These are phyloP conservation scores for Phragmatobia fuliginosa DNA, from an alignment of 2,888 invertebrate genomes.

Conservation along the genomic window DNA sequence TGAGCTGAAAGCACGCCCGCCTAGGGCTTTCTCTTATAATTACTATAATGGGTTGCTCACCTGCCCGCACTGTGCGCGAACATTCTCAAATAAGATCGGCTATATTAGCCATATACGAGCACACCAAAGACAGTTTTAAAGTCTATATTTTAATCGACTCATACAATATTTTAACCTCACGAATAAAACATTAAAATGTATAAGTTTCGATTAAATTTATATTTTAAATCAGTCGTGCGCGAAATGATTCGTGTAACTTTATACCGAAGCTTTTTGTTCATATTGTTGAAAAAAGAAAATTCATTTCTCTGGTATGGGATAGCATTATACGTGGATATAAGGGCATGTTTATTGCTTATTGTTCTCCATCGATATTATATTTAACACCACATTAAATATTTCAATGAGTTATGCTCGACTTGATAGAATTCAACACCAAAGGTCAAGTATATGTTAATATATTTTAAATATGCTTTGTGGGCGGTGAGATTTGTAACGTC, in stretches of 20 bases:
- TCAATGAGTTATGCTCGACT: constrained; percentile 67
- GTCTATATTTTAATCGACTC: constrained; percentile 19
- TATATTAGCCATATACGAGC: no score
- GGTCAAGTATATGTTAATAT: constrained; percentile 64
- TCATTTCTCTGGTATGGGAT: constrained; percentile 65
- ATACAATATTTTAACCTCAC: constrained; percentile 45
- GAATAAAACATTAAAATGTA: constrained; percentile 50
- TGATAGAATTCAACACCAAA: constrained; percentile 68
- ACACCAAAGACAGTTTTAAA: not conserved
- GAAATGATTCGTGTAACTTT: constrained; percentile 62
- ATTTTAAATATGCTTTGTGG: constrained; percentile 48
- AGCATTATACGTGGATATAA: constrained; percentile 79
- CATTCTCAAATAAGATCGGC: no score
- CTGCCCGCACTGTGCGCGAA: no score
- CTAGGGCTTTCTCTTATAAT: no score
- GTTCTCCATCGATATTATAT: constrained; percentile 74
- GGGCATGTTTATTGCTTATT: constrained; percentile 81
- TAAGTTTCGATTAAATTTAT: constrained; percentile 48
- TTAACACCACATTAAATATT: constrained; percentile 75
- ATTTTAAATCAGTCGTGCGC: constrained; percentile 55
- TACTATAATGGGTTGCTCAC: no score
- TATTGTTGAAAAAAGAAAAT: constrained; percentile 75
- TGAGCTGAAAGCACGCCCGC: no score
- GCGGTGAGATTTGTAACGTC: constrained; percentile 46
- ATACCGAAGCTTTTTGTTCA: constrained; percentile 50